Evolutionary conservation across 2,888 invertebrate genomes (phyloP), one percentile per base, ranked within the genome.

Genomic region (Erebia palarica): DNA sequence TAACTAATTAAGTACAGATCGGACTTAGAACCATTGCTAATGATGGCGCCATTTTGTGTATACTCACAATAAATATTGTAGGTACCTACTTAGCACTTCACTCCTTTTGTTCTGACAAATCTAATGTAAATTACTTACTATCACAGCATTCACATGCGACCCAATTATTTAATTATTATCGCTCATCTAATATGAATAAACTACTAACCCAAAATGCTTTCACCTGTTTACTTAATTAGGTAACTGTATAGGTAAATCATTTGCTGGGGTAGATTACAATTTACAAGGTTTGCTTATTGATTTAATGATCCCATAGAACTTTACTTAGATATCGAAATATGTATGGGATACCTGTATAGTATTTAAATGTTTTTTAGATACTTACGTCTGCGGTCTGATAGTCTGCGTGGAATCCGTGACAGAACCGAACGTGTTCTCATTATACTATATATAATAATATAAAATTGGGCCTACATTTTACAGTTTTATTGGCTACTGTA

Each of bases 21-120:
- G 55, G 18, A 72, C 53, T 80, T 78, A 77, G 78, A 75, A 70
- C 75, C 77, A 77, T 77, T 75, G 75, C 73, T 77, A 74, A 76
- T 65, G 65, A 65, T 65, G 65, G 68, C 61, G 65, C 69, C 65
- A 69, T 65, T 55, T 65, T 61, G 47, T 65, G 65, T 69, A 65
- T 53, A 65, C 13, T 13, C 9, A 68, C 36, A 60, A 65, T 71
- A 59, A 68, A 64, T 64, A 71, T 67, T 55, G 44, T 63, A n/a
- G n/a, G n/a, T n/a, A n/a, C n/a, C n/a, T n/a, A 13, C 18, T 66
- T 60, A 59, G 53, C 49, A 36, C 51, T 70, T 18, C 58, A 68
- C 58, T 67, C 21, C 65, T 72, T 65, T 72, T 66, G 68, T 73
- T 59, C 57, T 63, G 57, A 73, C 58, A 63, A 72, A 77, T 75